Conservation (phyloP, 2,888 invertebrate species). For the Phaedon cochleariae region DNA sequence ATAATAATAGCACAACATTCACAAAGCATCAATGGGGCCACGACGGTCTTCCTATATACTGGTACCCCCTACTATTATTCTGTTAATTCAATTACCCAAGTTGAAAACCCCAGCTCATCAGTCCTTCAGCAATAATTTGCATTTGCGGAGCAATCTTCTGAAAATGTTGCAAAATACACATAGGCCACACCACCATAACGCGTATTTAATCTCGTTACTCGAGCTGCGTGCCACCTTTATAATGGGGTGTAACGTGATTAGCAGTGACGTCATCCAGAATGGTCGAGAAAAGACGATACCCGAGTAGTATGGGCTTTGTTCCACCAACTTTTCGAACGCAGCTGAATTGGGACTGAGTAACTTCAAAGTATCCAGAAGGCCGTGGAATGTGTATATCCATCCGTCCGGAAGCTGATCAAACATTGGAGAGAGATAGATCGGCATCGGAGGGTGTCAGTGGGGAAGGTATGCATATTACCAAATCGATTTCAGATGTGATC, state of each 20-base stretch:
- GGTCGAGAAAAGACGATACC: conserved; percentile 58
- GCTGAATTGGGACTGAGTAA: no score
- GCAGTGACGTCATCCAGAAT: conserved; percentile 64
- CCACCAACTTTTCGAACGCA: no score
- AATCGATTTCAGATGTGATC: no score
- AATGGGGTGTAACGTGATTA: conserved; percentile 67
- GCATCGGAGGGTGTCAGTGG: no score
- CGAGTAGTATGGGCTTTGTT: not conserved
- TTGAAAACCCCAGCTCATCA: conserved; percentile 21
- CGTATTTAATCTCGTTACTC: conserved; percentile 55
- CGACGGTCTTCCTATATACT: not conserved
- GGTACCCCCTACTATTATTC: not conserved
- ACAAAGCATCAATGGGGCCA: not conserved
- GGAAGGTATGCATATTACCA: no score
- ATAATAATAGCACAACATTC: not conserved
- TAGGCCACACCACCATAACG: conserved; percentile 39
- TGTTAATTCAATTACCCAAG: not conserved
- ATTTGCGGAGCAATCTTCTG: conserved; percentile 22
- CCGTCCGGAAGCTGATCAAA: no score
- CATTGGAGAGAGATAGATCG: no score
- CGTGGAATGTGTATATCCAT: no score
- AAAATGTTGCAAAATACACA: conserved; percentile 32
- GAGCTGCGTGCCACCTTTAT: conserved; percentile 54
- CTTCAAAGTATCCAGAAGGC: no score
- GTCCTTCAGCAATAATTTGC: conserved; percentile 34